phyloP scores from a whole-genome alignment of 2,797 vertebrate species.

The Tiaroga cobitis region DNA sequence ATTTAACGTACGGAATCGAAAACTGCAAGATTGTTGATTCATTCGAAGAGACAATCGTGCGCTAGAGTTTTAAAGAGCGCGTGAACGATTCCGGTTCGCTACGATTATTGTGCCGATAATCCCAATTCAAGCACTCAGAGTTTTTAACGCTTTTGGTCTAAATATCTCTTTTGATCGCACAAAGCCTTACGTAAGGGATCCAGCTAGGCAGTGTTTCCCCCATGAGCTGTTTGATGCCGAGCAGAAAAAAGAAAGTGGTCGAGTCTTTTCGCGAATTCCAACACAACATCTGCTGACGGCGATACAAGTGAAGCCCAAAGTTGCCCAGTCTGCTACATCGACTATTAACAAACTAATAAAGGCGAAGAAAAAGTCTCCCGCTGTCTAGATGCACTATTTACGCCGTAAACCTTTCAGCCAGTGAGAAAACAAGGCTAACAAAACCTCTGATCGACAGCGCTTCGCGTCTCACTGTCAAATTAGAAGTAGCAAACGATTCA shows the following conservation, averaged over 20 bases:
- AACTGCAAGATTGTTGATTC: slow-evolving; percentile 6
- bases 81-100: not conserved
- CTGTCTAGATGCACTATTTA: slow-evolving; percentile 24
- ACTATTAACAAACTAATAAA: slow-evolving; percentile 19
- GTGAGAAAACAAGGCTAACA: slow-evolving; percentile 18
- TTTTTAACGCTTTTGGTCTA: slow-evolving; percentile 45
- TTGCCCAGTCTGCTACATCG: not conserved
- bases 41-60: slow-evolving; percentile 2
- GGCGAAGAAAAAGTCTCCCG: slow-evolving; percentile 19
- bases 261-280: slow-evolving; percentile 50
- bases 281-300: slow-evolving; percentile 34
- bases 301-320: slow-evolving; percentile 14
- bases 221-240: slow-evolving; percentile 51
- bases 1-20: not conserved
- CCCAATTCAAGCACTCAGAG: slow-evolving; percentile 33
- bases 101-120: not conserved
- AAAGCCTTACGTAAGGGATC: slow-evolving; percentile 64
- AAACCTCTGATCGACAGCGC: not conserved
- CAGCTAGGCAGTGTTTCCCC: slow-evolving; percentile 49
- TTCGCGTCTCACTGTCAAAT: not conserved
- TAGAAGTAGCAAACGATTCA: not conserved
- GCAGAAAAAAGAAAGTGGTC: slow-evolving; percentile 38
- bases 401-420: not conserved
- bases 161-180: slow-evolving; percentile 44
- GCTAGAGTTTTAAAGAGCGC: slow-evolving; percentile 7